phyloP scores from a whole-genome alignment of 2,797 vertebrate genomes.

The Poeciliopsis infans region DNA sequence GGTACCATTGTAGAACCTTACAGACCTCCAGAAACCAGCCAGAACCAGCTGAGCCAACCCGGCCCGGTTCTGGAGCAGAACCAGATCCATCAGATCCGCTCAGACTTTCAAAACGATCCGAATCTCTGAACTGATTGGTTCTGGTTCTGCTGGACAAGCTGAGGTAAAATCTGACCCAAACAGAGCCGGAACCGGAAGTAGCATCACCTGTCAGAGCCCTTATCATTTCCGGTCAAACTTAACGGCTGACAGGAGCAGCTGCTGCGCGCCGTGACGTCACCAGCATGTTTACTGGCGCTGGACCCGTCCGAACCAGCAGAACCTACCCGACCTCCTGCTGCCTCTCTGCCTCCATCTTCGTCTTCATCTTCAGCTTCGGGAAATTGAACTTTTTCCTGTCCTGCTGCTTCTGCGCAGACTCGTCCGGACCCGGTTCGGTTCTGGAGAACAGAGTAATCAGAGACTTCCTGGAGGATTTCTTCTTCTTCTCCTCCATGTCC shows the following conservation, averaged over 20 bases:
- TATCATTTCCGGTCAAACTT: neutral
- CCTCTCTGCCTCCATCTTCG: slow-evolving; percentile 27
- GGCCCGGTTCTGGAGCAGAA: neutral
- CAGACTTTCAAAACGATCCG: too few species aligned
- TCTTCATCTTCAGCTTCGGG: slow-evolving; percentile 47
- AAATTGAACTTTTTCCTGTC: slow-evolving; percentile 58
- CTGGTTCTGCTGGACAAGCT: neutral
- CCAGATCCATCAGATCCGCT: neutral
- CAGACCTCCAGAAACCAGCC: neutral
- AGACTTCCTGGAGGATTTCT: slow-evolving; percentile 34
- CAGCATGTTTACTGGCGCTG: neutral
- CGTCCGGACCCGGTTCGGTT: slow-evolving; percentile 39
- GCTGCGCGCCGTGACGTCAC: neutral
- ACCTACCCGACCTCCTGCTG: slow-evolving; percentile 18
- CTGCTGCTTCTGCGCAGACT: slow-evolving; percentile 19
- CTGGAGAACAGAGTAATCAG: slow-evolving; percentile 67
- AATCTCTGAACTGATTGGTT: too few species aligned
- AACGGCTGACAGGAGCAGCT: neutral
- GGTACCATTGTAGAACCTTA: neutral
- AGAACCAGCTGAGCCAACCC: neutral
- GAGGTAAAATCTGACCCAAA: neutral
- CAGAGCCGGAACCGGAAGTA: neutral
- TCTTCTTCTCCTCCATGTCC: slow-evolving; percentile 61
- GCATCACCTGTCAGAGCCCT: neutral
- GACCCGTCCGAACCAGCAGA: neutral